Base-by-base conservation (phyloP, 1,140 invertebrate species). In the Dendrolimus punctatus region DNA sequence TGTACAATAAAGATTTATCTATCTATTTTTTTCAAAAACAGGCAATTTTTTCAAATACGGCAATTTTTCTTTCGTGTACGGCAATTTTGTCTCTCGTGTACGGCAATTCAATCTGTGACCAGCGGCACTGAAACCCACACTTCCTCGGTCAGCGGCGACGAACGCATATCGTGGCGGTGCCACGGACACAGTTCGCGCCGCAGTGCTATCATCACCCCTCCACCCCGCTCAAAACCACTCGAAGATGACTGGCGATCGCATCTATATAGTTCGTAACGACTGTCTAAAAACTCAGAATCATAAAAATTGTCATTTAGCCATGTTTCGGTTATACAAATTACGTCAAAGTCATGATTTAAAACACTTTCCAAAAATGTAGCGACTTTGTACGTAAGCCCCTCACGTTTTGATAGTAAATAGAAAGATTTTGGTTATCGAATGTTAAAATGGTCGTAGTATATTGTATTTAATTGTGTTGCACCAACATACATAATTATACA, bases 371-470 rank as follows among this genome's bases (percentile, higher is more conserved):
- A 8, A 44, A 44, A 44, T 44, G 5, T 8, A 5, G 4, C 4
- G 42, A 44, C 10, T 44, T 44, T 5, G 42, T 44, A 8, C 42
- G 42, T 44, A 44, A 8, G 8, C 42, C 42, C 42, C 42, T 44
- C 42, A 8, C 42, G 42, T 44, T 44, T 44, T 44, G 42, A 44
- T 44, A 44, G 10, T 44, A 44, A 44, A 44, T 8, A 5, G 42
- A 44, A 5, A 44, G 10, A 4, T 5, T 44, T 5, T 44, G 4
- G 42, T 5, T 5, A 44, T 44, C 8, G 5, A 44, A 44, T n/a
- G 8, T n/a, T 44, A 44, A 44, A 44, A 44, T 8, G 10, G 10
- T n/a, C 8, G 42, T 44, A 44, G 10, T 5, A 44, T n/a, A 44
- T 44, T 44, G 8, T 44, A 44, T 5, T 44, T 4, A 44, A 44